Evolutionary conservation across 64 coral and sea anemone genomes (phyloP).

Genomic region (Trachythela sp.): DNA sequence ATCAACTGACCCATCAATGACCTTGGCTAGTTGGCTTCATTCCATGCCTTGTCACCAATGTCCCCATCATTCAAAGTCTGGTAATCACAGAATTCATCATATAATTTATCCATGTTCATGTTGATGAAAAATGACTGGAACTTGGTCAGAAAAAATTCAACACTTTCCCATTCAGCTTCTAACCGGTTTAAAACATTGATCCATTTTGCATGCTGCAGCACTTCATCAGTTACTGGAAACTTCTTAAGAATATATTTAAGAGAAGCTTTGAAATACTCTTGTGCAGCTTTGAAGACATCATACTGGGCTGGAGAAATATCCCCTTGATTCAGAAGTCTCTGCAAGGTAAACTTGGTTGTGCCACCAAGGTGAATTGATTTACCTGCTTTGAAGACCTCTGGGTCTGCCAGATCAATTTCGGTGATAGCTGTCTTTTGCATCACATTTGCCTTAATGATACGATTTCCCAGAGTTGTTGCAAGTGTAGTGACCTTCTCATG

Average conservation of each 20-base stretch:
- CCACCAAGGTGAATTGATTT: conserved; percentile 30
- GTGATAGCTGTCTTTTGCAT: conserved; percentile 2
- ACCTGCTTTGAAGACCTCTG: neutral
- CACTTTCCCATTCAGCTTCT: conserved; percentile 57
- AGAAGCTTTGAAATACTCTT: conserved; percentile 31
- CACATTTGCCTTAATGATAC: conserved; percentile 14
- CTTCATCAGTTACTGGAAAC: conserved; percentile 39
- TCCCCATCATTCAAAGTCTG: neutral
- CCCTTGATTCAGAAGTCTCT: conserved; percentile 24
- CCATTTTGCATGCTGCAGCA: conserved; percentile 53
- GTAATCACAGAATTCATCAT: conserved; percentile 44
- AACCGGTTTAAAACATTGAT: conserved; percentile 22
- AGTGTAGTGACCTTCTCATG: conserved; percentile 29
- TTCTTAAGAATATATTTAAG: conserved; percentile 20
- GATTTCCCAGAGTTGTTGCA: conserved; percentile 20
- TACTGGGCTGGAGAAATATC: conserved; percentile 18
- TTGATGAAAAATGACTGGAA: conserved; percentile 1
- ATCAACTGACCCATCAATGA: too few relatives aligned
- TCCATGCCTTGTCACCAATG: conserved; percentile 37
- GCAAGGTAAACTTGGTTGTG: conserved; percentile 40
- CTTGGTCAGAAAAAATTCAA: neutral
- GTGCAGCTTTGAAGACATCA: conserved; percentile 20
- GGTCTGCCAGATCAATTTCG: conserved; percentile 35
- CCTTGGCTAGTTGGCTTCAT: too few relatives aligned
- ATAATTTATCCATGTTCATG: conserved; percentile 25